A percentile compares a stretch with the other conserved stretches of the same genome.
Conservation (phyloP, 2,888 invertebrate genomes). For the Lottia gigantea region DNA sequence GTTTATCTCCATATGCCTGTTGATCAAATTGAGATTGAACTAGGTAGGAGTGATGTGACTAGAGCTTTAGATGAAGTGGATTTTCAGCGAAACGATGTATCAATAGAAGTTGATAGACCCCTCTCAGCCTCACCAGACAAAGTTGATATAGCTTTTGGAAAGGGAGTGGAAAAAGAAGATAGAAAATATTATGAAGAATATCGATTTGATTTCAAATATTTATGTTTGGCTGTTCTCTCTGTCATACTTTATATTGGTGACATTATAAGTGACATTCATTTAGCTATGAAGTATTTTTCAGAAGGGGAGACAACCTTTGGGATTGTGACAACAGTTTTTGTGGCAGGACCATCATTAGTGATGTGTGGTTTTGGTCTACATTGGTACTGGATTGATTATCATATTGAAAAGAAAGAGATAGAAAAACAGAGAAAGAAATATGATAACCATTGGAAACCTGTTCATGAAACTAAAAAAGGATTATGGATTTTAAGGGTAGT, state of each 20-base stretch:
- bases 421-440: slow-evolving; percentile 31
- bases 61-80: too few relatives aligned
- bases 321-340: slow-evolving; percentile 45
- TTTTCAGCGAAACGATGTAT: neutral
- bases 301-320: slow-evolving; percentile 38
- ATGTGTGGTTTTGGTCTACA: slow-evolving; percentile 48
- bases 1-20: neutral
- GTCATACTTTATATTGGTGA: slow-evolving; percentile 52
- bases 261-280: slow-evolving; percentile 46
- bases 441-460: slow-evolving; percentile 25
- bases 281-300: slow-evolving; percentile 49
- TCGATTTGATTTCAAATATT: slow-evolving; percentile 41
- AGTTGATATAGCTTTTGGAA: slow-evolving; percentile 8
- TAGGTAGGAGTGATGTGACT: too few relatives aligned
- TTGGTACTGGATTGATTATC: slow-evolving; percentile 55
- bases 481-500: slow-evolving; percentile 49
- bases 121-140: neutral
- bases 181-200: neutral
- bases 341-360: slow-evolving; percentile 46
- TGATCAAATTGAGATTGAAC: too few relatives aligned
- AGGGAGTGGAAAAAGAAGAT: neutral
- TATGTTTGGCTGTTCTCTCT: slow-evolving; percentile 43
- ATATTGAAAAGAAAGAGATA: slow-evolving; percentile 37
- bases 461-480: slow-evolving; percentile 32
- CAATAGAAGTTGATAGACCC: neutral